Conservation (phyloP, 2,888 invertebrate species). For the Himalopsyche kuldschensis region DNA sequence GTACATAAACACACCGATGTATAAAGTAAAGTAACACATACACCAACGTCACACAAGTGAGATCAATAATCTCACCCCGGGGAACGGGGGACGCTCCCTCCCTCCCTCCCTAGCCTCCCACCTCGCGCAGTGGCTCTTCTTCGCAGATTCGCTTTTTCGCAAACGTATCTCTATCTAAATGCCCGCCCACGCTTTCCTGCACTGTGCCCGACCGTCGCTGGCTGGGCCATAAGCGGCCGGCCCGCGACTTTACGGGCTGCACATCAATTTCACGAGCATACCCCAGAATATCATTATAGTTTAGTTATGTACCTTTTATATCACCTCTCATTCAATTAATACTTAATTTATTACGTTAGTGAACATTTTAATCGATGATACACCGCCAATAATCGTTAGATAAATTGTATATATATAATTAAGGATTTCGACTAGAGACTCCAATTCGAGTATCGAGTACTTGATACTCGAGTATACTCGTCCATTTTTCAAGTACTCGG, state of each 20-base stretch:
- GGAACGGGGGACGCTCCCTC: slow-evolving; percentile 56
- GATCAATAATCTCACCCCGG: slow-evolving; percentile 47
- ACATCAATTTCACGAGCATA: background rate
- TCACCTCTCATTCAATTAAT: no score
- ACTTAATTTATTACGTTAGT: no score
- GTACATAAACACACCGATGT: background rate
- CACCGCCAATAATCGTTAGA: no score
- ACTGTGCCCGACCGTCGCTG: background rate
- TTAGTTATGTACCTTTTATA: no score
- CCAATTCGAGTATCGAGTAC: no score
- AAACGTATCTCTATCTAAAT: slow-evolving; percentile 40
- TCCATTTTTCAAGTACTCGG: no score
- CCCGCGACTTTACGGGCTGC: background rate
- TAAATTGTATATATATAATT: no score
- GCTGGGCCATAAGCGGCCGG: background rate
- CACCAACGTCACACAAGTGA: slow-evolving; percentile 36
- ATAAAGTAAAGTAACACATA: slow-evolving; percentile 24
- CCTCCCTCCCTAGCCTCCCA: slow-evolving; percentile 42
- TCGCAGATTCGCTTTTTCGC: slow-evolving; percentile 36
- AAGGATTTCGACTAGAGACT: no score
- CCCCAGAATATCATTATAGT: no score
- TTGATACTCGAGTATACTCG: no score
- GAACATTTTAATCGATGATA: no score
- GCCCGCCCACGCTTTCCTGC: slow-evolving; percentile 20
- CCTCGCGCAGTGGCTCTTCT: background rate